Evolutionary conservation across 2,888 invertebrate species (phyloP).

Genomic region (Caenorhabditis sp.): DNA sequence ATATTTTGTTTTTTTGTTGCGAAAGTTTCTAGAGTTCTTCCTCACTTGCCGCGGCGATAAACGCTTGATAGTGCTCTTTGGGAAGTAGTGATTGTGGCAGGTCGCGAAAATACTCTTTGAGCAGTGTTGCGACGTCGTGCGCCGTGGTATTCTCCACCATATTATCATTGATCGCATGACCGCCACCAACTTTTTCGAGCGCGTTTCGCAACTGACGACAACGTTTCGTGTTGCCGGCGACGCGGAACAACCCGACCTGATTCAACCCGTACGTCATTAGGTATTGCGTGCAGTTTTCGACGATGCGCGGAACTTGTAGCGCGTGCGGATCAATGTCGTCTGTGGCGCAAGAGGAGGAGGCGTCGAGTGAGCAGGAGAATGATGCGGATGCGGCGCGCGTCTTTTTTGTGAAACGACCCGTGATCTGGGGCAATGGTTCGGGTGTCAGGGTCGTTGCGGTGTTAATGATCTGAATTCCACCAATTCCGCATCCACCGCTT

Average conservation of each 20-base stretch:
- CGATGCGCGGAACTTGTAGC: constrained; percentile 72
- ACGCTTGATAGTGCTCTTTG: constrained; percentile 86
- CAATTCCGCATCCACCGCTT: neutral
- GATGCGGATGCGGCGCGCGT: constrained; percentile 45
- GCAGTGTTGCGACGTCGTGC: constrained; percentile 89
- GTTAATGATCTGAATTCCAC: constrained; percentile 17
- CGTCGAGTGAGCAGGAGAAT: constrained; percentile 44
- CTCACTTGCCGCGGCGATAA: constrained; percentile 90
- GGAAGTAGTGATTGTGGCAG: constrained; percentile 90
- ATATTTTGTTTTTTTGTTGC: neutral
- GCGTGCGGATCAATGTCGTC: constrained; percentile 54
- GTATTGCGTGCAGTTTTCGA: constrained; percentile 72
- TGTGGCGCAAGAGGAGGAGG: too few relatives aligned
- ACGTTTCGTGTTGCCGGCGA: constrained; percentile 89
- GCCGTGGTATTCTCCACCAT: constrained; percentile 81
- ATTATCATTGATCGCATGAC: constrained; percentile 43
- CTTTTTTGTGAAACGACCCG: constrained; percentile 48
- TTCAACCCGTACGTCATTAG: constrained; percentile 76
- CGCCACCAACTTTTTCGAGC: constrained; percentile 50
- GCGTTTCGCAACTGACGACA: constrained; percentile 81
- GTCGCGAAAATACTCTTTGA: constrained; percentile 91
- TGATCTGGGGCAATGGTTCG: constrained; percentile 21
- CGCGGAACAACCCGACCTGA: constrained; percentile 88
- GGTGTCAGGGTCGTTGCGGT: constrained; percentile 33
- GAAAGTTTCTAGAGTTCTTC: too few relatives aligned